Evolutionary conservation across 2,888 invertebrate genomes (phyloP), one percentile per base, ranked within the genome.

Genomic region (Tethea ocularis): DNA sequence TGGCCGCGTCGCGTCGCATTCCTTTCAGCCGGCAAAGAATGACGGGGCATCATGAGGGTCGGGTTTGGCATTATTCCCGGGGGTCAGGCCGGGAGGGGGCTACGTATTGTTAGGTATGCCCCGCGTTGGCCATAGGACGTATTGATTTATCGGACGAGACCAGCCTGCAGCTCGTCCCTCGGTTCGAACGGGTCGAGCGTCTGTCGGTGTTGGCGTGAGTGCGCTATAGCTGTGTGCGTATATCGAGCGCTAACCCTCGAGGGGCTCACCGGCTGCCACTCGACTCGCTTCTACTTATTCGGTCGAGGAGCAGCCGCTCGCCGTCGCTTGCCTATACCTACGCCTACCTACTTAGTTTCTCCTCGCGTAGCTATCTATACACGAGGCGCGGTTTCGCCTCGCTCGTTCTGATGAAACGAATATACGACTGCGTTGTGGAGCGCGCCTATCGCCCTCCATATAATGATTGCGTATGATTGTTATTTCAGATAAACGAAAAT

Each of bases 401-500:
- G 84, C 72, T 82, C 83, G 86, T 86, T 88, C 88, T 90, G 89
- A 87, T 90, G 89, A 87, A 88, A 87, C 78, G 54, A 54, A 33
- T 33, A 87, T 88, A 87, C 78, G 54, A 54, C 54, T 33, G 86
- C 84, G 88, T 66, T 77, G 74, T 80, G 78, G 74, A 75, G 72
- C 86, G 88, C 85, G 84, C 82, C 82, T 84, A 82, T 84, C 82
- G 87, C 78, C 84, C 83, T 87, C 82, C 82, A 78, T 86, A 71
- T 66, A 77, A 82, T 87, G 87, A 89, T 87, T 88, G 83, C 87
- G 88, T 90, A 86, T 89, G 86, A 82, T 85, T 86, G 76, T 83
- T 86, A 84, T 94, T 93, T 75, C 94, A 96, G 96, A 94, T 96
- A 82, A 91, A 86, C 71, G 83, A 91, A 72, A 91, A 93, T 82